These are phyloP conservation scores for Polia nebulosa DNA, from an alignment of 2,888 invertebrate species.

Conservation along the genomic window DNA sequence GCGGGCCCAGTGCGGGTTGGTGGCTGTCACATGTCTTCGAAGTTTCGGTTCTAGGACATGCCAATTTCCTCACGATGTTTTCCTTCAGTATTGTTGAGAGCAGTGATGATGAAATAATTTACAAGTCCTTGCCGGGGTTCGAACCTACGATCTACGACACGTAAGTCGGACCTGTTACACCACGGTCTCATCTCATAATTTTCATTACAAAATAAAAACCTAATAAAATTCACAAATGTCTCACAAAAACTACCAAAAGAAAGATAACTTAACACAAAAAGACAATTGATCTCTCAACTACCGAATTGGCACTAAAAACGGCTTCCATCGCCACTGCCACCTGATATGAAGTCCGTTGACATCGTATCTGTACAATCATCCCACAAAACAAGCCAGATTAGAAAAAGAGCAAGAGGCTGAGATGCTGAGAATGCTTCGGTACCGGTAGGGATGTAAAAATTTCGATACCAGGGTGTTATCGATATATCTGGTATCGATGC, in stretches of 20 bases:
- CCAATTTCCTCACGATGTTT: too few relatives aligned
- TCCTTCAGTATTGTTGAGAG: too few relatives aligned
- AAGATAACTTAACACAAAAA: constrained; percentile 4
- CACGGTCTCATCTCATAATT: too few relatives aligned
- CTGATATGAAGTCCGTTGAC: constrained; percentile 62
- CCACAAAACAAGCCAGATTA: constrained; percentile 62
- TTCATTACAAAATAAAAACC: background rate
- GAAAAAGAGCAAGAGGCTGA: constrained; percentile 67
- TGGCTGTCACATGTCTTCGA: too few relatives aligned
- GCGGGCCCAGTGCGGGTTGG: too few relatives aligned
- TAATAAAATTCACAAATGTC: background rate
- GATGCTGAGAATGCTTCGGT: constrained; percentile 73
- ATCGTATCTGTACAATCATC: constrained; percentile 60
- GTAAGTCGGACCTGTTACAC: too few relatives aligned
- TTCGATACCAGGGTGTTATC: background rate
- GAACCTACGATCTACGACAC: too few relatives aligned
- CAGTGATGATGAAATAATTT: too few relatives aligned
- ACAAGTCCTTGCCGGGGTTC: too few relatives aligned
- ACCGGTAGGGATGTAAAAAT: constrained; percentile 40
- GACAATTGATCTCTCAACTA: constrained; percentile 7
- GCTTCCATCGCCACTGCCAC: constrained; percentile 32
- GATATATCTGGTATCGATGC: constrained; percentile 9
- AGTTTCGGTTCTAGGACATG: too few relatives aligned
- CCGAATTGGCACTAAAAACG: constrained; percentile 16
- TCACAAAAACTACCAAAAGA: background rate